Percentiles rank a stretch among this genome's conserved stretches.
Conservation (phyloP, 1,140 invertebrate species). For the Episyrphus balteatus region DNA sequence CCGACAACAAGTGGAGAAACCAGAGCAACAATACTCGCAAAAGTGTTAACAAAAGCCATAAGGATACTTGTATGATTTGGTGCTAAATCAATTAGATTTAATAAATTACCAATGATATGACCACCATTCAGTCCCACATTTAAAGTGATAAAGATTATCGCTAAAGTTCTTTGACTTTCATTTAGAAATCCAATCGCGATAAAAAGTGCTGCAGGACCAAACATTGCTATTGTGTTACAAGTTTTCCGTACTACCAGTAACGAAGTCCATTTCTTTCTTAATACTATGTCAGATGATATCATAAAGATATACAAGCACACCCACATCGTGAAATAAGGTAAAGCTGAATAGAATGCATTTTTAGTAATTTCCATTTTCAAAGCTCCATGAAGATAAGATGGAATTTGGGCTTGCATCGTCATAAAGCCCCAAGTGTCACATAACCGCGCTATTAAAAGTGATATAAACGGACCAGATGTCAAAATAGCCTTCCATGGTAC, state of each 20-base stretch:
- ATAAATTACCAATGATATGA: constrained; percentile 51
- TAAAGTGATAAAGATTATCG: constrained; percentile 46
- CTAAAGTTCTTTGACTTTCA: constrained; percentile 18
- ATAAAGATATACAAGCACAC: constrained; percentile 29
- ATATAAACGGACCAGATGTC: constrained; percentile 69
- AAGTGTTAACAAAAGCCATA: constrained; percentile 52
- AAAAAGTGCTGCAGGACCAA: constrained; percentile 45
- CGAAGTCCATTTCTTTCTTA: constrained; percentile 40
- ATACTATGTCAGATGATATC: constrained; percentile 44
- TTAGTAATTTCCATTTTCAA: constrained; percentile 43
- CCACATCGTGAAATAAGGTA: constrained; percentile 66
- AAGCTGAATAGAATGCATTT: constrained; percentile 50
- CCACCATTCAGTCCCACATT: constrained; percentile 63
- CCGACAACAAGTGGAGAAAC: constrained; percentile 51
- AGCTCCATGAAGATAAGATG: constrained; percentile 59
- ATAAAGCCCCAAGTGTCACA: constrained; percentile 92
- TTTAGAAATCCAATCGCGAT: constrained; percentile 43
- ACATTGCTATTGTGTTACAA: constrained; percentile 46
- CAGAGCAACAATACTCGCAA: constrained; percentile 55
- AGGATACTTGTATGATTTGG: constrained; percentile 60
- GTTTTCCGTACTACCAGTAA: constrained; percentile 42
- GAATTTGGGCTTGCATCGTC: constrained; percentile 83
- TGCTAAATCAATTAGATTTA: constrained; percentile 57
- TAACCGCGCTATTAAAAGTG: constrained; percentile 69
- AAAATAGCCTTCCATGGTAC: constrained; percentile 64